Evolutionary conservation across 2,888 invertebrate species (phyloP), one percentile per base, ranked within the genome.

Genomic region (Pedicia rivosa): DNA sequence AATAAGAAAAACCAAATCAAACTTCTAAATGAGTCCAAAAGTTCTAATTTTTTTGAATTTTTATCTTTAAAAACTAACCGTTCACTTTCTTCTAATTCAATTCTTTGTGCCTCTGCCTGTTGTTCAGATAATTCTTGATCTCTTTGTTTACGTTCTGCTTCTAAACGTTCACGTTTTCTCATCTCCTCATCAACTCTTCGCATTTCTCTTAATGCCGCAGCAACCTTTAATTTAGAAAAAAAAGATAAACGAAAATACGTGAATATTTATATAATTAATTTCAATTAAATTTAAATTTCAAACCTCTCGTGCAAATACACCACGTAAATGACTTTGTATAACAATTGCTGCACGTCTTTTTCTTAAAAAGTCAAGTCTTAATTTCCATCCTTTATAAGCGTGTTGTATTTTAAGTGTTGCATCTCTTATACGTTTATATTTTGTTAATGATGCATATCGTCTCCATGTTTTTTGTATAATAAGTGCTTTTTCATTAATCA

Each of bases 271-370:
- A 27, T 19, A 13, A 17, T 15, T n/a, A 6, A 6, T 35, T 15
- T 27, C 9, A 26, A 14, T 27, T 28, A 14, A 20, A 26, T 7
- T 10, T n/a, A 22, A 30, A 34, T 28, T 31, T 35, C 13, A n/a
- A 40, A 75, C 87, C 62, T 90, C 88, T 43, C 91, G 64, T 0
- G 88, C 91, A 62, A 90, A 91, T 48, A 87, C 86, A 3, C 91
- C 91, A 8, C 90, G 64, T 43, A 90, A 62, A 55, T 82, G 86
- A 40, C 83, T 70, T 63, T 91, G 90, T 44, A 91, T 80, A 13
- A 87, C 77, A 46, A 90, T 69, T 0, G 80, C 83, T 1, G 90
- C 84, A 41, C 90, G 66, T n/a, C 86, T 69, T 53, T 78, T 73
- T 30, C 76, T 68, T 46, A 90, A 65, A 63, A 87, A 90, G 46